phyloP scores from a whole-genome alignment of 1,140 invertebrate genomes.

The Drosophila malerkotliana region DNA sequence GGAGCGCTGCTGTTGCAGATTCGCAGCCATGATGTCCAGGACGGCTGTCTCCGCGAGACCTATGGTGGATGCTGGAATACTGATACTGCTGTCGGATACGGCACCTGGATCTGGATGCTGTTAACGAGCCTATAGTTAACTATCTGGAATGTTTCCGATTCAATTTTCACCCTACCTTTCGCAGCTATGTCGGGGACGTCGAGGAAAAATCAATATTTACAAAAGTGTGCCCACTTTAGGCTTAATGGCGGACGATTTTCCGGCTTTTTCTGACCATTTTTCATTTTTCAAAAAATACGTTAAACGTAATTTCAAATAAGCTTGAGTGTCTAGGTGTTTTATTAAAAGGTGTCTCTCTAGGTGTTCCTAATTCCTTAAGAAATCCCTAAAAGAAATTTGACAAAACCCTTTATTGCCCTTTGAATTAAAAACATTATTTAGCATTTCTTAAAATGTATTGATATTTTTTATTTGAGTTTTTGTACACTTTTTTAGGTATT shows the following conservation, averaged over 20 bases:
- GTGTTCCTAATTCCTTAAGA: neutral
- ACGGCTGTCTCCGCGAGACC: constrained; percentile 92
- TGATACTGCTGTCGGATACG: constrained; percentile 47
- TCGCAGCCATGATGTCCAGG: constrained; percentile 95
- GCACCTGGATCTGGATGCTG: constrained; percentile 23
- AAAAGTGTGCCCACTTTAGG: constrained; percentile 27
- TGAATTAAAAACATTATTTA: neutral
- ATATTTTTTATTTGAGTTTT: neutral
- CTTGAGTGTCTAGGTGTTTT: neutral
- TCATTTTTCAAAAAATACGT: neutral
- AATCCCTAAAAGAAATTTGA: neutral
- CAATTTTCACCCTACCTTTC: constrained; percentile 13
- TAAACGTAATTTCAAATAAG: neutral
- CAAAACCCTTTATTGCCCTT: too few relatives aligned
- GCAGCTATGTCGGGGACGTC: neutral
- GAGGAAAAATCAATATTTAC: constrained; percentile 64
- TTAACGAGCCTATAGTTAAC: neutral
- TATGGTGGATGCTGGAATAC: constrained; percentile 85
- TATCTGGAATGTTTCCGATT: neutral
- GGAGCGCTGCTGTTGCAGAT: constrained; percentile 95
- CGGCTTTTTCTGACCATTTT: constrained; percentile 7
- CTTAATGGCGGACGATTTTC: constrained; percentile 16
- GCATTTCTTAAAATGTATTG: neutral
- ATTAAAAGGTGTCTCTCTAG: too few relatives aligned
- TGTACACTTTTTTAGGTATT: constrained; percentile 40